Percentiles rank a stretch among this genome's conserved stretches.
phyloP scores from a whole-genome alignment of 2,113 vertebrate species.

The Coreoperca whiteheadi region DNA sequence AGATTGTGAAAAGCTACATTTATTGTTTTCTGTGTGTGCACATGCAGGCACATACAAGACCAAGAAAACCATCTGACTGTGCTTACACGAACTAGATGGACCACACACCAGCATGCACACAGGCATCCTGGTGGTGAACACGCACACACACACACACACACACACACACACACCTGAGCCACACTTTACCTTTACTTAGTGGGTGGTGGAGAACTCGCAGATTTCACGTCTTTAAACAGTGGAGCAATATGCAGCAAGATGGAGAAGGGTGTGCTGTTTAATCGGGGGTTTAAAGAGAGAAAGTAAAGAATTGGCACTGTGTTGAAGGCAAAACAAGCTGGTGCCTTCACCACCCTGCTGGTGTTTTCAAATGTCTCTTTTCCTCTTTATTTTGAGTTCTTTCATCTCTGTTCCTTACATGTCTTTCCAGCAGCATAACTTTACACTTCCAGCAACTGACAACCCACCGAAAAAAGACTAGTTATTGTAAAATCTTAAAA shows the following conservation, averaged over 20 bases:
- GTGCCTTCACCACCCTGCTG: background rate
- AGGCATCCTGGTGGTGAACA: constrained; percentile 60
- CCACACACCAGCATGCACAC: constrained; percentile 66
- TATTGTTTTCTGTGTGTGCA: constrained; percentile 29
- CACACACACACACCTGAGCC: constrained; percentile 66
- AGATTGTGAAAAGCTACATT: constrained; percentile 7
- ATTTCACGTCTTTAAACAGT: constrained; percentile 47
- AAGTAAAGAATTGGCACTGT: constrained; percentile 41
- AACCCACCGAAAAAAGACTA: background rate
- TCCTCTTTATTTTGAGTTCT: background rate
- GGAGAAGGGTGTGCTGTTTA: constrained; percentile 31
- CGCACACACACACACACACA: constrained; percentile 62
- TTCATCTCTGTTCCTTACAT: constrained; percentile 18
- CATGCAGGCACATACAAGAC: constrained; percentile 33
- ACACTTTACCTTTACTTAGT: constrained; percentile 58
- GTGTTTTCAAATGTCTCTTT: constrained; percentile 21
- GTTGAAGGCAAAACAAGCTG: constrained; percentile 25
- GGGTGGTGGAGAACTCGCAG: constrained; percentile 58
- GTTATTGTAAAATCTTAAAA: background rate
- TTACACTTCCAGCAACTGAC: background rate
- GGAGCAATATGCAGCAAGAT: constrained; percentile 11
- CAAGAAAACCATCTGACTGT: constrained; percentile 56
- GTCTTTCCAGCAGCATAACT: constrained; percentile 7
- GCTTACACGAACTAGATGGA: constrained; percentile 45
- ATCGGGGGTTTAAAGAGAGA: constrained; percentile 39